Base-by-base conservation (phyloP, 2,113 vertebrate genomes). In the Recurvirostra avosetta region DNA sequence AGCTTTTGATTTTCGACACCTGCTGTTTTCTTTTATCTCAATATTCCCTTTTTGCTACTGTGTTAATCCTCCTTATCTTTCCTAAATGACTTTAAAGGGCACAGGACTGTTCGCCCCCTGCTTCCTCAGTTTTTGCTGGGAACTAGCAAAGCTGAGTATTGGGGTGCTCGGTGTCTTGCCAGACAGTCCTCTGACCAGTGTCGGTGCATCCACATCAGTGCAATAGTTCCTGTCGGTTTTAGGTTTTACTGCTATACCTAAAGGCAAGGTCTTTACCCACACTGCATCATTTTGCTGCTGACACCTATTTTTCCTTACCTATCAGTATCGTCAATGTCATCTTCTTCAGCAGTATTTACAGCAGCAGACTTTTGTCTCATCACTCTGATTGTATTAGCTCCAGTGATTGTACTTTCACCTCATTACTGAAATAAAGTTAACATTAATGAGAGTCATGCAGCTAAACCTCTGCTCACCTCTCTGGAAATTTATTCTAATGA, bases 341-440 rank as follows among this genome's bases (percentile, higher is more conserved):
- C 32, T 41, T 79, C 45, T 89, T 50, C 29, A 62, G 66, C 86
- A 59, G 68, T 71, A 88, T 92, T 97, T 96, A 88, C 20, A 0
- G 88, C 73, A 82, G 79, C 82, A 85, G 91, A 85, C 86, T 96
- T 96, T 78, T 89, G 68, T 85, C 96, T 98, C 97, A 95, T 97
- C 86, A 22, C 96, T 63, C 93, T 98, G 97, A 98, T 98, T 98
- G 90, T 94, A 84, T 97, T 94, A 96, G 97, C 96, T 97, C 65
- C 96, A 18, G 92, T 97, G 97, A 98, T 97, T 97, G 97, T 95
- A 87, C 96, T 91, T 95, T 95, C 96, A 97, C 97, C 97, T 98
- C 97, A 97, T 98, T 98, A 98, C 97, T 91, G 98, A 98, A 98
- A 97, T 97, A 97, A 98, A 98, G 98, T 97, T 97, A 96, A 94